phyloP scores from a whole-genome alignment of 2,797 vertebrate genomes.

The Lithobates pipiens region DNA sequence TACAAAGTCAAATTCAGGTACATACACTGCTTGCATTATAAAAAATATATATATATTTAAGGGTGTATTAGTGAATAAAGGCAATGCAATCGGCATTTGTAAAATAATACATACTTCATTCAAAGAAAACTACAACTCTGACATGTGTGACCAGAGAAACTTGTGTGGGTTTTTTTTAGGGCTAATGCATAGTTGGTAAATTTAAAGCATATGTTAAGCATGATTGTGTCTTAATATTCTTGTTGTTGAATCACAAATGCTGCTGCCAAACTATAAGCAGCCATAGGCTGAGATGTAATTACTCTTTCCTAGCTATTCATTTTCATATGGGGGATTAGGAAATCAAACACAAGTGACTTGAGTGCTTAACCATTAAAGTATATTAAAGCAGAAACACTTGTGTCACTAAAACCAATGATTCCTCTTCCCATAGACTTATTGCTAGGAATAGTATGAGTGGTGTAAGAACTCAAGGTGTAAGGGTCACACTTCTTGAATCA shows the following conservation, averaged over 20 bases:
- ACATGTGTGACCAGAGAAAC: neutral
- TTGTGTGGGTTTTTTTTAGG: neutral
- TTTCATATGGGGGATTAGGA: slow-evolving; percentile 47
- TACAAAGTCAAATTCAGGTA: no score
- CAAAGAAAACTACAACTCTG: neutral
- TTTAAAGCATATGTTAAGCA: slow-evolving; percentile 22
- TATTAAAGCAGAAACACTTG: slow-evolving; percentile 33
- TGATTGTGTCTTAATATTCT: slow-evolving; percentile 6
- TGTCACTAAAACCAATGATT: neutral
- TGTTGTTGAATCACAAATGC: slow-evolving; percentile 9
- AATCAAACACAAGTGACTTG: slow-evolving; percentile 29
- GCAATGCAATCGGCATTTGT: neutral
- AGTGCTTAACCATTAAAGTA: slow-evolving; percentile 8
- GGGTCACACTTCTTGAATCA: no score
- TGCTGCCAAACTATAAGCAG: slow-evolving; percentile 29
- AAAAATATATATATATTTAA: no score
- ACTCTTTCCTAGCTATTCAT: slow-evolving; percentile 27
- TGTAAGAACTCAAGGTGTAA: no score
- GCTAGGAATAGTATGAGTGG: no score
- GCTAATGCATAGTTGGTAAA: neutral
- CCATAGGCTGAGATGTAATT: slow-evolving; percentile 29
- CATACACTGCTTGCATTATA: no score
- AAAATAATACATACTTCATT: neutral
- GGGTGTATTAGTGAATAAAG: no score
- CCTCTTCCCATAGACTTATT: neutral